phyloP scores from a whole-genome alignment of 2,888 invertebrate genomes.

The Antheraea assamensis region DNA sequence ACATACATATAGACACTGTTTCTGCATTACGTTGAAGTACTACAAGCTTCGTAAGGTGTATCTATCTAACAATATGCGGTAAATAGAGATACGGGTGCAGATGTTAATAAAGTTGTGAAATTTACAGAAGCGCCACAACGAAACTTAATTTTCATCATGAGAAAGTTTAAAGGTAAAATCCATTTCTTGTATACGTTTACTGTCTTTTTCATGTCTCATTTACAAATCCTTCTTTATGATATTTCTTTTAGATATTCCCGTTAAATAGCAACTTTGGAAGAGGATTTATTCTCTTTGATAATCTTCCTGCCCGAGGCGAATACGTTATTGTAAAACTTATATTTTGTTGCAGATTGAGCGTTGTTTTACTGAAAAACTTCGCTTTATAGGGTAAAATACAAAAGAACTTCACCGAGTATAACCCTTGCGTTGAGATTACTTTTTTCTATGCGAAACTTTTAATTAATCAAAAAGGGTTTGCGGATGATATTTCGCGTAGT shows the following conservation, averaged over 20 bases:
- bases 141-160: constrained; percentile 12
- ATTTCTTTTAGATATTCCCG: constrained; percentile 50
- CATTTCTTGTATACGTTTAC: constrained; percentile 6
- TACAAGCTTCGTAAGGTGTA: constrained; percentile 50
- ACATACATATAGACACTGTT: constrained; percentile 73
- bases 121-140: not conserved
- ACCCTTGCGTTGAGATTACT: constrained; percentile 74
- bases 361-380: constrained; percentile 79
- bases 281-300: constrained; percentile 66
- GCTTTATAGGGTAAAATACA: constrained; percentile 75
- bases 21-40: constrained; percentile 75
- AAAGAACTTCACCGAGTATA: constrained; percentile 73
- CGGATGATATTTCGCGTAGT: constrained; percentile 35
- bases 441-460: constrained; percentile 71
- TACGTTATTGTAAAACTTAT: constrained; percentile 79
- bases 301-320: constrained; percentile 71
- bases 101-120: not conserved
- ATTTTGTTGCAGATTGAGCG: constrained; percentile 76
- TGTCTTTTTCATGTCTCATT: constrained; percentile 26
- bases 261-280: constrained; percentile 62
- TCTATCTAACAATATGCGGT: constrained; percentile 28
- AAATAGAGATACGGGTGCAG: not conserved
- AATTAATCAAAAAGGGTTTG: constrained; percentile 72
- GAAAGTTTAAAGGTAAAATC: constrained; percentile 3
- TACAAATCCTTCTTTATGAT: constrained; percentile 46